Evolutionary conservation across 2,113 vertebrate genomes (phyloP).

Genomic region (Antidorcas marsupialis): DNA sequence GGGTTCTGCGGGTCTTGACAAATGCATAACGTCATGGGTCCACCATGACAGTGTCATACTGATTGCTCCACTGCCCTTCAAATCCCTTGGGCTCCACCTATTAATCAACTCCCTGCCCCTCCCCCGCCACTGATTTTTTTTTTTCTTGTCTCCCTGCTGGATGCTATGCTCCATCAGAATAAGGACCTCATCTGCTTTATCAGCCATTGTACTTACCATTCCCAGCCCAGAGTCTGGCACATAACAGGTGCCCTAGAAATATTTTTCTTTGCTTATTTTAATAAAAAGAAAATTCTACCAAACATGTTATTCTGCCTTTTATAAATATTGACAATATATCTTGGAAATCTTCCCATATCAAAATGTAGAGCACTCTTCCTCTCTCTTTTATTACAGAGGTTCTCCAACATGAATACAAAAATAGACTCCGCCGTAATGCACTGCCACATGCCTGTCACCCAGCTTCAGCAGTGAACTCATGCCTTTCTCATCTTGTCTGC

Average conservation of each 20-base stretch:
- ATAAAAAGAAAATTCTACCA: conserved; percentile 20
- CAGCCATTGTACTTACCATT: not conserved
- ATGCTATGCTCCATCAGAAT: rapidly evolving
- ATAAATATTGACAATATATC: not conserved
- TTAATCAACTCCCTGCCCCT: rapidly evolving
- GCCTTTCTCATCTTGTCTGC: rapidly evolving
- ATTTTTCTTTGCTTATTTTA: conserved; percentile 7
- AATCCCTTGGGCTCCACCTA: rapidly evolving
- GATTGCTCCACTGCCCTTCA: rapidly evolving
- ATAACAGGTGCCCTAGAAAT: not conserved
- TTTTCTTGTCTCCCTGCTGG: not conserved
- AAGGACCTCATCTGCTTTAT: not conserved
- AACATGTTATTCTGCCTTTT: not conserved
- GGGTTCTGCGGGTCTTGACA: not conserved
- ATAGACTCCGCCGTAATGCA: rapidly evolving
- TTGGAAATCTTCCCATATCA: not conserved
- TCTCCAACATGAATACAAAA: not conserved
- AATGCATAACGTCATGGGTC: rapidly evolving
- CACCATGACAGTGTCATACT: rapidly evolving
- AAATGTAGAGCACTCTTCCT: not conserved
- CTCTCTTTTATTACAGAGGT: not conserved
- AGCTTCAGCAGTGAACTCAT: rapidly evolving
- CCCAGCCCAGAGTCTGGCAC: not conserved
- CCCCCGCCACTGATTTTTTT: not conserved
- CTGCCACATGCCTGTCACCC: not conserved